Conservation (phyloP, 2,113 vertebrate genomes). For the Dicerorhinus sumatrensis region DNA sequence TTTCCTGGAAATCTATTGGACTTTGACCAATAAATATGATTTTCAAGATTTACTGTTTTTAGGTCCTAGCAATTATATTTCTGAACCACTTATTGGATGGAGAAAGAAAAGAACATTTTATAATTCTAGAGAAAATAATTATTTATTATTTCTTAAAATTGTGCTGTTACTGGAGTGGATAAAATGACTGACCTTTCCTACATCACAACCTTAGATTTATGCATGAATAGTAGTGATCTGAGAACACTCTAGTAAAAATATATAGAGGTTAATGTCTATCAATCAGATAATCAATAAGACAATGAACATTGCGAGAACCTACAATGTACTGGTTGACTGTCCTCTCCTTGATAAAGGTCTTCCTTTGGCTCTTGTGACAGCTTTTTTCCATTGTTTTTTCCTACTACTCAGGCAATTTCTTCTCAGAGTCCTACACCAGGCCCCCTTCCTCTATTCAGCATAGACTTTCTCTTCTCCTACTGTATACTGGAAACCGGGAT, state of each 20-base stretch:
- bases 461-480: background rate
- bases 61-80: slow-evolving; percentile 2
- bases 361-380: background rate
- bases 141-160: slow-evolving; percentile 6
- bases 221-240: background rate
- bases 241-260: background rate
- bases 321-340: background rate
- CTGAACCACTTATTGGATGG: background rate
- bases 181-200: background rate
- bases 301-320: background rate
- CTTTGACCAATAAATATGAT: background rate
- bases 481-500: rapidly evolving
- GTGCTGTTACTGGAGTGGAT: background rate
- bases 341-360: background rate
- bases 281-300: background rate
- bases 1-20: background rate
- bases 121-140: background rate
- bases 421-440: background rate
- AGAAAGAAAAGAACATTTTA: background rate
- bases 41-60: background rate
- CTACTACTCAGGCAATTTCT: background rate
- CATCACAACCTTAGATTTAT: background rate
- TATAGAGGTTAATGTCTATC: background rate
- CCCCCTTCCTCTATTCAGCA: background rate
- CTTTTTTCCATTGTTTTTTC: background rate